Evolutionary conservation across 1,140 invertebrate species (phyloP).

Genomic region (Mylabris phalerata): DNA sequence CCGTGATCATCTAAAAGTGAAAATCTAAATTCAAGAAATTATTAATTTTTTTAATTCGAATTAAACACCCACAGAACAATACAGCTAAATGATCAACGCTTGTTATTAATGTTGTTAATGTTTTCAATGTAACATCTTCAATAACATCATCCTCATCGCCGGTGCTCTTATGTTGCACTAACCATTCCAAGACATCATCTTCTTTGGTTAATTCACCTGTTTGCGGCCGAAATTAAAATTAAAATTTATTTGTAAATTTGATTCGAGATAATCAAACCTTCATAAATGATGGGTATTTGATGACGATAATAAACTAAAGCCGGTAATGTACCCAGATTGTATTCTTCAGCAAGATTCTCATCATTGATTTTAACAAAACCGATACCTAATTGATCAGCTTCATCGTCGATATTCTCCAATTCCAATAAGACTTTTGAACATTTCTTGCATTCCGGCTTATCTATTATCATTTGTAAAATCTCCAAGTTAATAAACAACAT

Average conservation of each 20-base stretch:
- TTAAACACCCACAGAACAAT: constrained; percentile 72
- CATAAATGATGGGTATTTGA: constrained; percentile 91
- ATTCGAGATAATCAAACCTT: constrained; percentile 54
- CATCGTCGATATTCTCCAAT: constrained; percentile 91
- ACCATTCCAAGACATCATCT: constrained; percentile 89
- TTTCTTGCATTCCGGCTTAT: constrained; percentile 88
- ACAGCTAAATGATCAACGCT: constrained; percentile 89
- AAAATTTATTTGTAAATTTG: constrained; percentile 17
- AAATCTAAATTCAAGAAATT: neutral
- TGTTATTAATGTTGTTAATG: constrained; percentile 77
- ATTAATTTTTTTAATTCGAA: neutral
- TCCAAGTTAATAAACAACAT: too few relatives aligned
- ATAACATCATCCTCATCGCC: constrained; percentile 90
- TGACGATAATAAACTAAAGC: constrained; percentile 89
- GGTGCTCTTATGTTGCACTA: constrained; percentile 85
- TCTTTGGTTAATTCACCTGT: constrained; percentile 82
- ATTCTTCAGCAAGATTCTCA: constrained; percentile 84
- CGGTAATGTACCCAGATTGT: constrained; percentile 81
- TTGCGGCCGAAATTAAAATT: too few relatives aligned
- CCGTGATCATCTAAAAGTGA: constrained; percentile 67
- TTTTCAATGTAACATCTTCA: constrained; percentile 86
- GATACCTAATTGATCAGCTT: constrained; percentile 90
- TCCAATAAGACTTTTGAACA: constrained; percentile 83
- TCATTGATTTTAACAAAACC: constrained; percentile 93
- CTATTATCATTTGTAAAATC: constrained; percentile 45